Percentiles rank a stretch among this genome's conserved stretches.
Conservation (phyloP, 1,140 invertebrate species). For the Anadara kagoshimensis region DNA sequence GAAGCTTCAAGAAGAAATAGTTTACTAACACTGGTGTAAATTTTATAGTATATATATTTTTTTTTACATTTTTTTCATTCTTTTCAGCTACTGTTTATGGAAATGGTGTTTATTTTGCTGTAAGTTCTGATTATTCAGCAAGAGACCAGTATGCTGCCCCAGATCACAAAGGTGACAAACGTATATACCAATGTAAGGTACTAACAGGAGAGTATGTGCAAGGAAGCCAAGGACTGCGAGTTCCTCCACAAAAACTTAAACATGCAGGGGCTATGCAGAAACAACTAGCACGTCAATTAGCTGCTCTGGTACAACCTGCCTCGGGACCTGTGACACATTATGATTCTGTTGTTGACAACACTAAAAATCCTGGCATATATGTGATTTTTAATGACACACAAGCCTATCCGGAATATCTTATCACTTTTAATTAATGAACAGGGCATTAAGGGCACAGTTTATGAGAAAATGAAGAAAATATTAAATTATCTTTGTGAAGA, state of each 20-base stretch:
- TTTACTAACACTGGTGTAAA: too few relatives aligned
- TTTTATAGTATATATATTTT: too few relatives aligned
- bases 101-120: slow-evolving; percentile 59
- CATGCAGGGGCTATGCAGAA: neutral
- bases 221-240: slow-evolving; percentile 38
- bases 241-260: slow-evolving; percentile 41
- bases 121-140: slow-evolving; percentile 46
- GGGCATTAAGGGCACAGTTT: too few relatives aligned
- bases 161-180: slow-evolving; percentile 33
- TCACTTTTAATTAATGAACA: slow-evolving; percentile 20
- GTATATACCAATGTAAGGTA: slow-evolving; percentile 51
- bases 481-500: too few relatives aligned
- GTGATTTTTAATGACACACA: slow-evolving; percentile 53
- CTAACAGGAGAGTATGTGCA: slow-evolving; percentile 47
- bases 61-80: too few relatives aligned
- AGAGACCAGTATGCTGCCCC: slow-evolving; percentile 36
- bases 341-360: slow-evolving; percentile 49
- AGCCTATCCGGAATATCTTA: slow-evolving; percentile 55
- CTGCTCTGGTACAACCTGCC: neutral
- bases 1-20: too few relatives aligned
- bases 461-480: too few relatives aligned
- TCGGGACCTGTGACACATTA: slow-evolving; percentile 16
- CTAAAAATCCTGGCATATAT: slow-evolving; percentile 36
- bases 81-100: slow-evolving; percentile 49
- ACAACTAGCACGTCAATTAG: too few relatives aligned